Conservation (phyloP, 2,797 vertebrate species). For the Enteromius argenteus region DNA sequence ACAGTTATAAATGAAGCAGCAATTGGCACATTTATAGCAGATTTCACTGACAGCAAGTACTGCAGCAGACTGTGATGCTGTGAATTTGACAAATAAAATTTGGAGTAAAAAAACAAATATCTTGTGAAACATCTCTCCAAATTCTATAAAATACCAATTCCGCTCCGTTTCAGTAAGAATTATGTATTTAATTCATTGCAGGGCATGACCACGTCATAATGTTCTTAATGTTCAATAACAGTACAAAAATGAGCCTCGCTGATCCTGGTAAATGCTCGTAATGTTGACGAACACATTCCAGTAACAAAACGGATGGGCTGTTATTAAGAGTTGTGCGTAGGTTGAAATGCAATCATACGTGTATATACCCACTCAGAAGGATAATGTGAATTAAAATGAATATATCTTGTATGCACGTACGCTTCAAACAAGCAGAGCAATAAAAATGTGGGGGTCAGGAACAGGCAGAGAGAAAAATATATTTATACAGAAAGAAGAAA, state of each 20-base stretch:
- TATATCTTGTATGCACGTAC: not conserved
- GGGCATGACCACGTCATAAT: not conserved
- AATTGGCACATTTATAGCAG: not conserved
- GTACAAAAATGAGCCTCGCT: constrained; percentile 31
- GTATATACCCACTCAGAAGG: not conserved
- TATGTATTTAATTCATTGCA: not conserved
- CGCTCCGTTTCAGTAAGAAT: not conserved
- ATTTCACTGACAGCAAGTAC: not conserved
- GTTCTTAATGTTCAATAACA: constrained; percentile 4
- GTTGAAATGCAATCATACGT: constrained; percentile 6
- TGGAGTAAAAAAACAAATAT: not conserved
- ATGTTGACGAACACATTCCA: constrained; percentile 8
- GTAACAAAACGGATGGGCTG: constrained; percentile 6
- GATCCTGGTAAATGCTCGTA: constrained; percentile 33
- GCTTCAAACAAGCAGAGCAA: not conserved
- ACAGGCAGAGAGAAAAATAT: not conserved
- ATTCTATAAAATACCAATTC: not conserved
- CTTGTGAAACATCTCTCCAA: not conserved
- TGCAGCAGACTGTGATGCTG: not conserved
- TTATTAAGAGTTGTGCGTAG: constrained; percentile 19
- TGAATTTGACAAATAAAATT: not conserved
- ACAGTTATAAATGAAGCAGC: not conserved
- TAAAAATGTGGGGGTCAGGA: not conserved
- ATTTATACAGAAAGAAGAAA: constrained; percentile 10
- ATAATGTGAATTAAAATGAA: constrained; percentile 29